phyloP scores from a whole-genome alignment of 2,113 vertebrate species.

The Todiramphus chloris region DNA sequence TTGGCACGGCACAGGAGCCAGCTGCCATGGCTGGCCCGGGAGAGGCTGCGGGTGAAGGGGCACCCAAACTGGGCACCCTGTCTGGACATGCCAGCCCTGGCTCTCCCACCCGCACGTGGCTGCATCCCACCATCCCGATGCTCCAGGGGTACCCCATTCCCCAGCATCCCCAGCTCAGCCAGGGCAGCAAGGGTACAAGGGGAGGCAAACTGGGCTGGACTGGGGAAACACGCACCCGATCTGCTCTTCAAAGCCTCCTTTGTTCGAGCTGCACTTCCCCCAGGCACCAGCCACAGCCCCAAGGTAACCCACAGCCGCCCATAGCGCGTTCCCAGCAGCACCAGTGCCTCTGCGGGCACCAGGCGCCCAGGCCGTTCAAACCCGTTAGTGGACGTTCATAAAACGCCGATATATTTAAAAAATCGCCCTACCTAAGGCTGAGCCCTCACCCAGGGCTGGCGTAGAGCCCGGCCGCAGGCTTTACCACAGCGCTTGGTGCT shows the following conservation, averaged over 20 bases:
- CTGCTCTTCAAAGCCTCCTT: neutral
- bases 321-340: accelerated
- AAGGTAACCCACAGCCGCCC: neutral
- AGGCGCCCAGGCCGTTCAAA: neutral
- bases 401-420: accelerated
- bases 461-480: accelerated
- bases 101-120: neutral
- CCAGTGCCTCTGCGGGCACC: neutral
- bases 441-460: too few relatives aligned
- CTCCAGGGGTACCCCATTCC: neutral
- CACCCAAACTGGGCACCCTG: neutral
- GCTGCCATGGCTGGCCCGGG: accelerated
- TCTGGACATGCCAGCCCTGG: accelerated
- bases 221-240: neutral
- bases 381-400: neutral
- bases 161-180: neutral
- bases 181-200: neutral
- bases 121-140: neutral
- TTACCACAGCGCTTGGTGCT: accelerated
- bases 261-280: neutral
- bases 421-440: neutral
- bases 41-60: neutral
- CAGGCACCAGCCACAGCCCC: neutral
- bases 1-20: neutral
- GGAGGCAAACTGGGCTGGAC: accelerated